These are phyloP conservation scores for Helicoverpa zea DNA, from an alignment of 1,140 invertebrate species.

Conservation along the genomic window DNA sequence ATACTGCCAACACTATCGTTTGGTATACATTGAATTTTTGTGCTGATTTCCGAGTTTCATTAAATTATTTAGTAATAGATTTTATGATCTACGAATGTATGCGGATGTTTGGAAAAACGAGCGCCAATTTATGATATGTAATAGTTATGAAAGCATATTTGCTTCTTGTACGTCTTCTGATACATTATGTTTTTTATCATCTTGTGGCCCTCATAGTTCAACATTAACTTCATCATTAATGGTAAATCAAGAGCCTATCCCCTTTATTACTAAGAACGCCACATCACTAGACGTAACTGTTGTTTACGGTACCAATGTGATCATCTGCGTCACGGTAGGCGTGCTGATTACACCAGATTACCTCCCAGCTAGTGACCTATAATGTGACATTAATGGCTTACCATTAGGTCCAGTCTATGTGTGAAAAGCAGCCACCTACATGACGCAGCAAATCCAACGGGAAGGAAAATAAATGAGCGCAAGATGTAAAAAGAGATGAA, in stretches of 20 bases:
- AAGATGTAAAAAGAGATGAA: neutral
- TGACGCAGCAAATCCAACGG: slow-evolving; percentile 18
- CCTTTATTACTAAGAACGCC: neutral
- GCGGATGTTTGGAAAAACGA: slow-evolving; percentile 1
- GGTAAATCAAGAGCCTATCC: neutral
- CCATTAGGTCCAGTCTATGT: neutral
- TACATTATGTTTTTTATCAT: too few relatives aligned
- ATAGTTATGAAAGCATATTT: too few relatives aligned
- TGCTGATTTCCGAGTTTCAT: neutral
- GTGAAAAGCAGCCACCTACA: slow-evolving; percentile 11
- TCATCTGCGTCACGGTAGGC: slow-evolving; percentile 8
- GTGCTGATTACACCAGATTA: slow-evolving; percentile 35
- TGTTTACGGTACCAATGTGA: slow-evolving; percentile 7
- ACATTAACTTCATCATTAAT: neutral
- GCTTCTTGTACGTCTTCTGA: too few relatives aligned
- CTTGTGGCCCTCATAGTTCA: neutral
- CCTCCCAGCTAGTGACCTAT: slow-evolving; percentile 39
- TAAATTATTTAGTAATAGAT: slow-evolving; percentile 21
- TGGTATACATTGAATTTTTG: slow-evolving; percentile 26
- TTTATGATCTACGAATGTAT: slow-evolving; percentile 3
- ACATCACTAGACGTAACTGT: slow-evolving; percentile 10
- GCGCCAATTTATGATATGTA: too few relatives aligned
- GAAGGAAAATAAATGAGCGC: neutral
- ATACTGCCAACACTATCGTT: slow-evolving; percentile 1
- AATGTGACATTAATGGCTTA: slow-evolving; percentile 40